These are phyloP conservation scores for Ceratothoa steindachneri DNA, from an alignment of 2,888 invertebrate genomes.

Conservation along the genomic window DNA sequence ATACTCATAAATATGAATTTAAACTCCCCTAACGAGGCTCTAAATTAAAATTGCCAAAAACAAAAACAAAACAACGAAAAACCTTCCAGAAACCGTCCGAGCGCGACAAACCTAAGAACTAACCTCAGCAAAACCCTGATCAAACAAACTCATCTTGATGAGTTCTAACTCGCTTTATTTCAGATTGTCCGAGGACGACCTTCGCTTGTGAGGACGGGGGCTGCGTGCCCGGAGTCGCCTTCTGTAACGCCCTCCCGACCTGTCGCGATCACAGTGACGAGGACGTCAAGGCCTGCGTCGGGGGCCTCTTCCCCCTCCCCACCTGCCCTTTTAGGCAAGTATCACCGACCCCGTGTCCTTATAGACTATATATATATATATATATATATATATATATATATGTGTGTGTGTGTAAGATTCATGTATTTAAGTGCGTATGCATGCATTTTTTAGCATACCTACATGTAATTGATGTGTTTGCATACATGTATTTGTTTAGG, in stretches of 20 bases:
- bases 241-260: slow-evolving; percentile 81
- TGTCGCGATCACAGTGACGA: slow-evolving; percentile 88
- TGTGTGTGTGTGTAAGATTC: slow-evolving; percentile 11
- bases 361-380: too few relatives aligned
- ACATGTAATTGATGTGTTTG: slow-evolving; percentile 9
- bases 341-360: not conserved
- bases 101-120: too few relatives aligned
- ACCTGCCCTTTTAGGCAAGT: slow-evolving; percentile 47
- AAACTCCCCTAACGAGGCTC: too few relatives aligned
- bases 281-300: slow-evolving; percentile 68
- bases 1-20: too few relatives aligned
- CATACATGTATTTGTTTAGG: too few relatives aligned
- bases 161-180: too few relatives aligned
- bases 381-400: slow-evolving; percentile 8
- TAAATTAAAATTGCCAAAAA: too few relatives aligned
- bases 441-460: not conserved
- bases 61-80: too few relatives aligned
- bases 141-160: too few relatives aligned
- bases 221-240: slow-evolving; percentile 82
- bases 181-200: slow-evolving; percentile 69
- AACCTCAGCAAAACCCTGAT: too few relatives aligned
- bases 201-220: slow-evolving; percentile 81
- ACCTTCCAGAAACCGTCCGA: too few relatives aligned
- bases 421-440: too few relatives aligned
- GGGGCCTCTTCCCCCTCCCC: slow-evolving; percentile 56